Conservation (phyloP, 2,797 vertebrate genomes). For the Gallinago stenura region DNA sequence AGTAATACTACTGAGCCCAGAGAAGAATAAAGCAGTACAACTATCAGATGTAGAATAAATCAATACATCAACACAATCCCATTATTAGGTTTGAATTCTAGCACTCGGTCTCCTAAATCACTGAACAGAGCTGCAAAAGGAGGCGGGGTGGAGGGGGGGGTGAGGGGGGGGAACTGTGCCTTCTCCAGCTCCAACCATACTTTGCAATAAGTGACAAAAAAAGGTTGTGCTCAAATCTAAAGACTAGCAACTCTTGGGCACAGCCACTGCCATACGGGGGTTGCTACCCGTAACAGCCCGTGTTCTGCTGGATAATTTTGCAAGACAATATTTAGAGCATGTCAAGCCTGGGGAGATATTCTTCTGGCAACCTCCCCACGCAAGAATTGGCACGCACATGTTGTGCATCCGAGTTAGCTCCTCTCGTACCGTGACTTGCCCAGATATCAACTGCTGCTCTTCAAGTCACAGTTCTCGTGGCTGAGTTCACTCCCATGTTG, state of each 20-base stretch:
- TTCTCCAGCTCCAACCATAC: background rate
- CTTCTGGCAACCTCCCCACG: fast-evolving
- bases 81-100: background rate
- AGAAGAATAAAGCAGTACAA: background rate
- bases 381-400: background rate
- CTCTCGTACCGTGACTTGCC: background rate
- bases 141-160: background rate
- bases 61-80: background rate
- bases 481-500: fast-evolving
- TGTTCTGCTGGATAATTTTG: background rate
- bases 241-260: background rate
- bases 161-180: background rate
- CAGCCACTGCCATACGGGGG: fast-evolving
- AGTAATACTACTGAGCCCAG: background rate
- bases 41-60: background rate
- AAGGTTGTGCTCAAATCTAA: background rate
- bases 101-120: background rate
- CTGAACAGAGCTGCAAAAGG: background rate
- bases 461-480: fast-evolving
- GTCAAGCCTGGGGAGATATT: background rate
- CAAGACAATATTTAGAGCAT: background rate
- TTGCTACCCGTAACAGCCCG: background rate
- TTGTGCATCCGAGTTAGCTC: background rate
- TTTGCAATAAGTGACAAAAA: background rate
- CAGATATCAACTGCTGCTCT: background rate